Conservation (phyloP, 2,888 invertebrate species). For the Argynnis bischoffii region DNA sequence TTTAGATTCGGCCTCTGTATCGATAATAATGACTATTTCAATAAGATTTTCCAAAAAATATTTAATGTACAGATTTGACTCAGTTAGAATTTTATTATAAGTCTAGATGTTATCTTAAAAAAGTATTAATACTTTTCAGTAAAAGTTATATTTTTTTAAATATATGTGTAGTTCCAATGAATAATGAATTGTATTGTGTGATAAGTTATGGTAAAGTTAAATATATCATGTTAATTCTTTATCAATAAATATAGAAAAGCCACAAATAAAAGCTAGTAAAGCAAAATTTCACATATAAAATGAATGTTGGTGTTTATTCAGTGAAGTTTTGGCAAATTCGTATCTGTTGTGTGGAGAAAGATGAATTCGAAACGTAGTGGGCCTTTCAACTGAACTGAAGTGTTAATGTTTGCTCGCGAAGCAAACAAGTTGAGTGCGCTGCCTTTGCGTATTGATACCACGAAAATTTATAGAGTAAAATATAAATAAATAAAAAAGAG, state of each 20-base stretch:
- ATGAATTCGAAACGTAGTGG: constrained; percentile 13
- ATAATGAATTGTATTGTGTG: too few relatives aligned
- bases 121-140: too few relatives aligned
- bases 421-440: constrained; percentile 12
- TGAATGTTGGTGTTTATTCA: constrained; percentile 8
- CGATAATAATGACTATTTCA: too few relatives aligned
- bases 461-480: neutral
- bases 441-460: constrained; percentile 1
- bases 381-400: constrained; percentile 16
- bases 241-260: neutral
- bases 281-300: neutral
- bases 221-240: neutral
- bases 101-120: too few relatives aligned
- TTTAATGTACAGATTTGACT: too few relatives aligned
- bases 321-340: constrained; percentile 18
- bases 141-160: too few relatives aligned
- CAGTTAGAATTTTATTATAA: too few relatives aligned
- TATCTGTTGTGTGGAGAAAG: constrained; percentile 16
- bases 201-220: too few relatives aligned
- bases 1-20: too few relatives aligned
- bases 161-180: too few relatives aligned
- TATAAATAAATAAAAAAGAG: neutral
- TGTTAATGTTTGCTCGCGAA: constrained; percentile 13
- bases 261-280: neutral
- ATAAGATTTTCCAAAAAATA: too few relatives aligned